A percentile compares a stretch with the other conserved stretches of the same genome.
These are phyloP conservation scores for Anser cygnoides DNA, from an alignment of 2,113 vertebrate species.

Conservation along the genomic window DNA sequence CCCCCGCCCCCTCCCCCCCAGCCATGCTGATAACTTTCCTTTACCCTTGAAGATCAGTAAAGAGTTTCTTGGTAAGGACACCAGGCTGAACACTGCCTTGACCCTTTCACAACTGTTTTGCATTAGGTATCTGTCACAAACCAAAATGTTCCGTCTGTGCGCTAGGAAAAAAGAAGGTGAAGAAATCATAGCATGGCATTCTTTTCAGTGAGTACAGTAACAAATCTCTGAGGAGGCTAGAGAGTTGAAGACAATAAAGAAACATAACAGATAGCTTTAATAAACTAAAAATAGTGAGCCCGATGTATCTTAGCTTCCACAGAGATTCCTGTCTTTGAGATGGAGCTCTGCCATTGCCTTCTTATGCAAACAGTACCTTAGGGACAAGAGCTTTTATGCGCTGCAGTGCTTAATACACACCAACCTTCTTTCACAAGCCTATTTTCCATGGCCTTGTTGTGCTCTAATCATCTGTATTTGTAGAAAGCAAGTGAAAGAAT, in stretches of 20 bases:
- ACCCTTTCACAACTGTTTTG: background rate
- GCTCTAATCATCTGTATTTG: background rate
- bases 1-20: background rate
- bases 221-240: conserved; percentile 29
- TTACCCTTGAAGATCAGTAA: background rate
- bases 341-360: background rate
- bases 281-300: conserved; percentile 44
- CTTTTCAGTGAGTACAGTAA: background rate
- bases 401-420: background rate
- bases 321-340: background rate
- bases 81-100: background rate
- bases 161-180: background rate
- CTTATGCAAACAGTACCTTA: background rate
- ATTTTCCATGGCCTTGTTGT: background rate
- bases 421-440: background rate
- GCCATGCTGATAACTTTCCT: background rate
- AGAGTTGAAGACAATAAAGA: conserved; percentile 17
- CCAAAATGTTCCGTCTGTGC: background rate
- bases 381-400: background rate
- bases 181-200: background rate
- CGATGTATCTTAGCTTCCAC: background rate
- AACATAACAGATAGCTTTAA: conserved; percentile 62
- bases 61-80: background rate
- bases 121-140: background rate
- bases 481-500: background rate